Evolutionary conservation across 2,888 invertebrate genomes (phyloP), one percentile per base, ranked within the genome.

Genomic region (Tetropium fuscum): DNA sequence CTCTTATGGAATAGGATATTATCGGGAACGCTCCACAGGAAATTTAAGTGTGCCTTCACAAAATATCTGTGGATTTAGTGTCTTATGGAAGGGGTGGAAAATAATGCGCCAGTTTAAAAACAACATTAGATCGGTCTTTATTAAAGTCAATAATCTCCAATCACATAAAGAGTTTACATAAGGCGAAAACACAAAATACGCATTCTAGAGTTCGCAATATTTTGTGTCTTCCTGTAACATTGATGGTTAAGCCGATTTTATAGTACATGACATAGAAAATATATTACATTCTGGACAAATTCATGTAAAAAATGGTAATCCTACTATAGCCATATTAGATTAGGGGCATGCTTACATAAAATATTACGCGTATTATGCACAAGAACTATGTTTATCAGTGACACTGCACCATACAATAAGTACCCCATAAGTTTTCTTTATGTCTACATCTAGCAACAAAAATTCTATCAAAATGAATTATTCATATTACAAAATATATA

Each of bases 61-160:
- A n/a, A n/a, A n/a, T n/a, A n/a, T n/a, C n/a, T n/a, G n/a, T n/a
- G n/a, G n/a, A n/a, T n/a, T n/a, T n/a, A n/a, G n/a, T n/a, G n/a
- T n/a, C n/a, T n/a, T n/a, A n/a, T 27, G 3, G 10, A 34, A 34
- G 13, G 36, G 3, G 6, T 36, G 8, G 8, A 8, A 36, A 43
- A 15, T 43, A 8, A 62, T 53, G 36, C 67, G 18, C 20, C 55
- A 25, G 2, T 13, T 44, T 27, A 27, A 44, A 44, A 27, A 7
- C 27, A 15, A 44, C 22, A 11, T 22, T 11, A n/a, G n/a, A n/a
- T n/a, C n/a, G n/a, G n/a, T 27, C 16, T 44, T 44, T 44, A 44
- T 44, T 44, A 10, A 30, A 3, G n/a, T 27, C 15, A 15, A 7
- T 44, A n/a, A n/a, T 27, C 16, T 27, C 10, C 27, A 44, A 27